Evolutionary conservation across 2,797 vertebrate species (phyloP), one percentile per base, ranked within the genome.

Genomic region (Holocentrus rufus): DNA sequence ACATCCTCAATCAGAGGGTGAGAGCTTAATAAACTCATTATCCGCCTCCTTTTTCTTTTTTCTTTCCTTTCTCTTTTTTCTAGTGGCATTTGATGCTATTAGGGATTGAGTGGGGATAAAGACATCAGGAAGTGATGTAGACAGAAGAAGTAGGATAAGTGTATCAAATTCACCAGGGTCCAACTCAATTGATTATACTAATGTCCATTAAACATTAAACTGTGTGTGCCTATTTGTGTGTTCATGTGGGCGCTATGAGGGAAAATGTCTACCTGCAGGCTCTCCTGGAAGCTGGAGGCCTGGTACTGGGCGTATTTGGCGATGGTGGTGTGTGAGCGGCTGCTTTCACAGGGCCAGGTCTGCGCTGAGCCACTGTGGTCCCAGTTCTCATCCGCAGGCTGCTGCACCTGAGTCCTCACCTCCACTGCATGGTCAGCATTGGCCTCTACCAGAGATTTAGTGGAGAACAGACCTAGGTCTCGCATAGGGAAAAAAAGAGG

Each of bases 281-380:
- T 93, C 73, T 94, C 92, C 79, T 94, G 93, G 83, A 94, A 94
- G 68, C 92, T 93, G 0, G 93, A 94, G 1, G 93, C 93, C 83
- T 94, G 93, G 81, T 94, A 94, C 88, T 94, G 93, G 0, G 93
- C 93, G 53, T 84, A 78, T 65, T 81, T 78, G 30, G 52, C 93
- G 8, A 95, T 95, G 82, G 94, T 95, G 83, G 94, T 95, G 74
- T 95, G 94, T 2, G 95, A 94, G 8, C 94, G 92, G 73, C 94
- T 95, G 84, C 94, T 95, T 81, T 94, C 94, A 0, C 94, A 95
- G 6, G 93, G 95, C 94, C 95, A 95, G n/a, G 94, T 93, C 79
- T 95, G 94, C 0, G 88, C 82, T 0, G 91, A 93, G 30, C 93
- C 92, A 0, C 86, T 88, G 25, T 91, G 73, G 61, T 95, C 93